Evolutionary conservation across 2,888 invertebrate genomes (phyloP).

Genomic region (Myopa testacea): DNA sequence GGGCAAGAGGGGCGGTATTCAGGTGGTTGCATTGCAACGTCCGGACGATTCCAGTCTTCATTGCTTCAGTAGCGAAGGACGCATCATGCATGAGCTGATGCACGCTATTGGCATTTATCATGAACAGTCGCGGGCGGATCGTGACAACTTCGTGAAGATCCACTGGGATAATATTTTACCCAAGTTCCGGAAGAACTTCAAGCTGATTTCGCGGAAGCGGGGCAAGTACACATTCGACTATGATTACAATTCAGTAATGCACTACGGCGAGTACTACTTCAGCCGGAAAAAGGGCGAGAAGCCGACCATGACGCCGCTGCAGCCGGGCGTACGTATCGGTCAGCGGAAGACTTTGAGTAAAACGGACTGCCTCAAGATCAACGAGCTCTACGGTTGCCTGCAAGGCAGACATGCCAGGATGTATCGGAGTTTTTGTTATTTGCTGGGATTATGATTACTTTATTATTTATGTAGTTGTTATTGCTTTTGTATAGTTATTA

Average conservation of each 20-base stretch:
- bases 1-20: conserved; percentile 79
- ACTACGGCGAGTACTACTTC: conserved; percentile 78
- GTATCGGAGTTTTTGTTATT: conserved; percentile 62
- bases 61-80: conserved; percentile 76
- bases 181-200: conserved; percentile 75
- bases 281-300: conserved; percentile 72
- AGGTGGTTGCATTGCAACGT: conserved; percentile 77
- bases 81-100: conserved; percentile 84
- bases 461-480: neutral
- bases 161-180: conserved; percentile 74
- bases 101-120: conserved; percentile 86
- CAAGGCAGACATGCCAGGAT: conserved; percentile 63
- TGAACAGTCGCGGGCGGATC: conserved; percentile 81
- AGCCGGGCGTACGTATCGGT: conserved; percentile 72
- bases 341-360: conserved; percentile 75
- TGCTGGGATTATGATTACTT: conserved; percentile 58
- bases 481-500: conserved; percentile 4
- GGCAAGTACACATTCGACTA: conserved; percentile 78
- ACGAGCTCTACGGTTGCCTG: conserved; percentile 75
- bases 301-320: conserved; percentile 74
- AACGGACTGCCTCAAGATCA: conserved; percentile 77
- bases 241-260: conserved; percentile 84
- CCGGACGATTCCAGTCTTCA: conserved; percentile 74
- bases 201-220: conserved; percentile 74
- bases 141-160: conserved; percentile 74